phyloP scores from a whole-genome alignment of 2,113 vertebrate species.

The Bos indicus region DNA sequence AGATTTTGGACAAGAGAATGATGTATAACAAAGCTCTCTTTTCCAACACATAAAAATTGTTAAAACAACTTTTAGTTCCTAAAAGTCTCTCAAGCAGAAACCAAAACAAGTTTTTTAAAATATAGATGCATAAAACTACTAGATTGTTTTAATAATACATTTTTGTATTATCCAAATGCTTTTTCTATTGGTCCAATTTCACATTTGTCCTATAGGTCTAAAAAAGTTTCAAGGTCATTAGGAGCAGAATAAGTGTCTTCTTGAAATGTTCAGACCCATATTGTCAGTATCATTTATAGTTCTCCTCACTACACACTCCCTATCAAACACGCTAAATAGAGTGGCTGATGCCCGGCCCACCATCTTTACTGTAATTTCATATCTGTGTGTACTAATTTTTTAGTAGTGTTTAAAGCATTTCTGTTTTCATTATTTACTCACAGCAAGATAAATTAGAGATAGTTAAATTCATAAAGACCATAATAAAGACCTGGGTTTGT shows the following conservation, averaged over 20 bases:
- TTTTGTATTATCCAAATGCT: background rate
- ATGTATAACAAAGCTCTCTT: background rate
- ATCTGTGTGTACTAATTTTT: constrained; percentile 34
- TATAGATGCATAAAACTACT: background rate
- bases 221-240: background rate
- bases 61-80: background rate
- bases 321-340: background rate
- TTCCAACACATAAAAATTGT: background rate
- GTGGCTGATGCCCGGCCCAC: background rate
- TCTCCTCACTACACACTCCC: background rate
- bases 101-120: background rate
- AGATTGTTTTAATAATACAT: background rate
- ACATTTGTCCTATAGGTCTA: background rate
- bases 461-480: constrained; percentile 31
- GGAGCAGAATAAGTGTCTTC: background rate
- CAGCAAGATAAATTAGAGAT: constrained; percentile 10
- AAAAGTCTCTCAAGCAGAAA: constrained; percentile 20
- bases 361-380: background rate
- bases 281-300: background rate
- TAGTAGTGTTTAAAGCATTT: constrained; percentile 26
- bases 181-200: background rate
- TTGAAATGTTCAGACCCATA: background rate
- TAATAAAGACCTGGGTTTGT: background rate
- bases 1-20: background rate
- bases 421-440: constrained; percentile 45